phyloP scores from a whole-genome alignment of 2,888 invertebrate genomes.

The Axea sp. region DNA sequence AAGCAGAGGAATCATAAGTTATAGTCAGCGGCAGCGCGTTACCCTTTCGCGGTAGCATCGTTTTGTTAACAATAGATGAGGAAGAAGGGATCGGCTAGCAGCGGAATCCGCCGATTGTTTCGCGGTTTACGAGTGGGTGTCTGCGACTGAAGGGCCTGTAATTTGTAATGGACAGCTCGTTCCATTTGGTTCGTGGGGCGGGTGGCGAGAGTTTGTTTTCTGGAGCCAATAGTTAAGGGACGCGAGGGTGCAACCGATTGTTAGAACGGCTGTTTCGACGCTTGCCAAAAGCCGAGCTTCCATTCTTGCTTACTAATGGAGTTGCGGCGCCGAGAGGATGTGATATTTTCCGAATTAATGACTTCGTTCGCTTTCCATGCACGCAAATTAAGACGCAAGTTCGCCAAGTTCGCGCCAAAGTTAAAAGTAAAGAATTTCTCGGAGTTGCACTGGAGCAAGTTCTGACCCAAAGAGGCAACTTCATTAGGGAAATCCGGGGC shows the following conservation, averaged over 20 bases:
- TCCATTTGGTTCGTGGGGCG: conserved; percentile 20
- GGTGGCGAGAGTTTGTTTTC: conserved; percentile 49
- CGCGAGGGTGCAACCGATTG: conserved; percentile 51
- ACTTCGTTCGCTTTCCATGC: conserved; percentile 19
- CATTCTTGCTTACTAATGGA: conserved; percentile 46
- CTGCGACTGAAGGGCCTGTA: conserved; percentile 72
- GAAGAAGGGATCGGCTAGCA: conserved; percentile 59
- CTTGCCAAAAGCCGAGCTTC: conserved; percentile 39
- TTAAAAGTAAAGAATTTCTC: conserved; percentile 41
- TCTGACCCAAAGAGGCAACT: conserved; percentile 27
- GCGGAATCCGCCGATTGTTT: conserved; percentile 67
- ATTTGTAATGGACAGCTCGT: conserved; percentile 66
- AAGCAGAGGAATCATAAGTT: conserved; percentile 64
- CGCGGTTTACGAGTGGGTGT: conserved; percentile 71
- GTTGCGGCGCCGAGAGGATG: conserved; percentile 30
- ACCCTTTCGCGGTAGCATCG: conserved; percentile 51
- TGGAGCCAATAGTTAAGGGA: conserved; percentile 24
- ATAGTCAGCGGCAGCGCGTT: conserved; percentile 57
- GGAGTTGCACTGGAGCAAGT: conserved; percentile 2
- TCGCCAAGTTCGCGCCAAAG: conserved; percentile 15
- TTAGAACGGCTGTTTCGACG: conserved; percentile 52
- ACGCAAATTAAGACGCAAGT: conserved; percentile 45
- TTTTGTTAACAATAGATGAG: conserved; percentile 41
- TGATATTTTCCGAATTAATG: conserved; percentile 57
- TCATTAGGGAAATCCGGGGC: too few relatives aligned